These are phyloP conservation scores for Podabrus alpinus DNA, from an alignment of 2,888 invertebrate genomes.

Conservation along the genomic window DNA sequence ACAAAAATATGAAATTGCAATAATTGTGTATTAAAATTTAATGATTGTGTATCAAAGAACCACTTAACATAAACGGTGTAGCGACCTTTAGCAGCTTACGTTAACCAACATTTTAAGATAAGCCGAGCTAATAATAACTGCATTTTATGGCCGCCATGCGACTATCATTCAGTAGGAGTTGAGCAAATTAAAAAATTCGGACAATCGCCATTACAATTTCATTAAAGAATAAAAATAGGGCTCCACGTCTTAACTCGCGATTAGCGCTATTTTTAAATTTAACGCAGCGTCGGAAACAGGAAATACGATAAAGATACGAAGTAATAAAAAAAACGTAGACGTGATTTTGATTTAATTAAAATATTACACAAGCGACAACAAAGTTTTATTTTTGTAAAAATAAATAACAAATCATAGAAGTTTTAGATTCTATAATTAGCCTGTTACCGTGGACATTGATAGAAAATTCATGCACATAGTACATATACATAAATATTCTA, in stretches of 20 bases:
- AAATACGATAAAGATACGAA: not conserved
- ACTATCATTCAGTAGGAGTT: not conserved
- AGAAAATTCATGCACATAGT: not conserved
- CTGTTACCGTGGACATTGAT: conserved; percentile 1
- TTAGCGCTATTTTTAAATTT: not conserved
- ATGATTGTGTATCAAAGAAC: not conserved
- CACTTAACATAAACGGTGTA: conserved; percentile 14
- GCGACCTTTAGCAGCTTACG: conserved; percentile 28
- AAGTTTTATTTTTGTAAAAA: not conserved
- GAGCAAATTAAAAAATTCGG: not conserved
- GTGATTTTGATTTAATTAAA: conserved; percentile 1
- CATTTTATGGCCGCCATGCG: conserved; percentile 27
- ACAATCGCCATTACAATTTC: not conserved
- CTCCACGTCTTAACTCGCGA: not conserved
- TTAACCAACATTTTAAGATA: conserved; percentile 23
- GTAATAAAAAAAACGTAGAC: not conserved
- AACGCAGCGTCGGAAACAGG: not conserved
- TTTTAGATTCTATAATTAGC: conserved; percentile 2
- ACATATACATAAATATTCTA: not conserved
- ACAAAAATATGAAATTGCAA: not conserved
- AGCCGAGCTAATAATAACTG: conserved; percentile 32
- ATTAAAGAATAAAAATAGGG: not conserved
- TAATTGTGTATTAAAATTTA: not conserved
- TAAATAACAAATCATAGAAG: conserved; percentile 1
- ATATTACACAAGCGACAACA: not conserved